A percentile compares a stretch with the other conserved stretches of the same genome.
Conservation (phyloP, 2,797 vertebrate genomes). For the Microchirus variegatus region DNA sequence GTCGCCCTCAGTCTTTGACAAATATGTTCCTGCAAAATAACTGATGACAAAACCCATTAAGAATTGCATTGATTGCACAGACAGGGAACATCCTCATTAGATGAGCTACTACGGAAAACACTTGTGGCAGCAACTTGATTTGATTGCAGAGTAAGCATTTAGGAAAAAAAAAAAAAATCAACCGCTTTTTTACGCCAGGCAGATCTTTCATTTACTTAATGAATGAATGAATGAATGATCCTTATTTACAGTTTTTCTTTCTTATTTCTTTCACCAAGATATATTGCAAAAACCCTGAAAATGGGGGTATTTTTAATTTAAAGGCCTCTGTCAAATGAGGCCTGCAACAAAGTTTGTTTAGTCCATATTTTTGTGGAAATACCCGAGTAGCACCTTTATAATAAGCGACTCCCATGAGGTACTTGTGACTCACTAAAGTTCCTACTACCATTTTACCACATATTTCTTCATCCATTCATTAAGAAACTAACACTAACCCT, state of each 20-base stretch:
- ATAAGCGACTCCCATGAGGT: too few relatives aligned
- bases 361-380: not conserved
- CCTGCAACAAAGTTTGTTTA: not conserved
- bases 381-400: not conserved
- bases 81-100: not conserved
- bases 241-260: not conserved
- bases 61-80: slow-evolving; percentile 1
- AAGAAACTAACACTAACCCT: too few relatives aligned
- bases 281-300: too few relatives aligned
- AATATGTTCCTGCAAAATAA: slow-evolving; percentile 1
- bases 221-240: not conserved
- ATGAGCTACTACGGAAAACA: not conserved
- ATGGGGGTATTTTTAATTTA: not conserved
- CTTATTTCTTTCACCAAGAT: too few relatives aligned
- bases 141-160: not conserved
- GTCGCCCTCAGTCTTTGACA: not conserved
- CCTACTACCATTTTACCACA: too few relatives aligned
- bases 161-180: not conserved
- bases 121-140: not conserved
- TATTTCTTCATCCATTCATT: too few relatives aligned
- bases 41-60: slow-evolving; percentile 5
- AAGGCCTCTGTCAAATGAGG: not conserved
- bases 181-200: not conserved
- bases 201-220: not conserved
- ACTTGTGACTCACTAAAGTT: too few relatives aligned